Base-by-base conservation (phyloP, 2,888 invertebrate species). In the Agriopis marginaria region DNA sequence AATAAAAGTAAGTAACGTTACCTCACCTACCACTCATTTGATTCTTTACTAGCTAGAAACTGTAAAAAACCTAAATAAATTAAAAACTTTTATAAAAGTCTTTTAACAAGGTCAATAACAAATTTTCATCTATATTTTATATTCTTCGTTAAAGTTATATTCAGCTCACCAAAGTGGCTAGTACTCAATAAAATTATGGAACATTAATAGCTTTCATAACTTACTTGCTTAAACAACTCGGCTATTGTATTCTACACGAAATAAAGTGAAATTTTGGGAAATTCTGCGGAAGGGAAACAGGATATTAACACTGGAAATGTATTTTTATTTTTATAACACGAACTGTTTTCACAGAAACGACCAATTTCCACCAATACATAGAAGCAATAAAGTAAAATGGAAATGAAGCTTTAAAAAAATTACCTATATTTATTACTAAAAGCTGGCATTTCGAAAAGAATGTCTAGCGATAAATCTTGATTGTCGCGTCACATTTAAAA, bases 171-270 rank as follows among this genome's bases (percentile, higher is more conserved):
- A 54, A 68, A 79, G 69, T 77, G 69, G 75, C 75, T 78, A 77
- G 74, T 70, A 65, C 75, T 75, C 72, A 75, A 79, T 75, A 76
- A 82, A 82, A 82, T 82, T 80, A 80, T 74, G 73, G 70, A 80
- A 86, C 86, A 86, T 82, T 79, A 86, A 87, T 86, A 73, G 81
- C 82, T 82, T 86, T 85, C 68, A 69, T 74, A 84, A 86, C 80
- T 85, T 72, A 79, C 79, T 83, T 83, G 82, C 78, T 79, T 78
- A 77, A 79, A 82, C 76, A 79, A 76, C 74, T 71, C 73, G 56
- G 73, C 76, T 77, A 80, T 82, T 79, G 82, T 83, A 80, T 82
- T 83, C 77, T 71, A 73, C 44, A 66, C 71, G 71, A 75, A 76
- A 75, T 73, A 74, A 70, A 73, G 70, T 77, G 71, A 73, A 77